A percentile compares a stretch with the other conserved stretches of the same genome.
These are phyloP conservation scores for Hylia prasina DNA, from an alignment of 2,113 vertebrate genomes.

Conservation along the genomic window DNA sequence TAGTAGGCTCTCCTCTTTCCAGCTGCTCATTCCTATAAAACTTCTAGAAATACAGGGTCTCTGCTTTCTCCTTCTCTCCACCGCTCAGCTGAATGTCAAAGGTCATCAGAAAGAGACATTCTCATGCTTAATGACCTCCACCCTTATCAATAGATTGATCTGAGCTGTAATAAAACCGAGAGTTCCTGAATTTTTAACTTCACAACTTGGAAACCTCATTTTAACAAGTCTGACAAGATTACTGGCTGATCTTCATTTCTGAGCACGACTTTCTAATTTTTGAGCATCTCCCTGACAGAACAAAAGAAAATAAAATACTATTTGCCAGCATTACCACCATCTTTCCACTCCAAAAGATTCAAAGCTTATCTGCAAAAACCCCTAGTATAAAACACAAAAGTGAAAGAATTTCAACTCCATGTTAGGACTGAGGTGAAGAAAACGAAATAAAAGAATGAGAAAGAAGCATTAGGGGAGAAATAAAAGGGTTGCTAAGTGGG, in stretches of 20 bases:
- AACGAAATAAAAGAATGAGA: background rate
- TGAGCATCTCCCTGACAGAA: background rate
- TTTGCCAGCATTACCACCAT: background rate
- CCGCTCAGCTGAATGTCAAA: background rate
- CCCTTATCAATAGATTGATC: background rate
- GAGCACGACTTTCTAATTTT: background rate
- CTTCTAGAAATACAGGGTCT: background rate
- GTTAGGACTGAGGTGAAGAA: background rate
- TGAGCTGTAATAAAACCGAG: background rate
- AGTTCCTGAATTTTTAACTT: background rate
- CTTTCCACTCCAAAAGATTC: background rate
- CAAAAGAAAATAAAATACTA: background rate
- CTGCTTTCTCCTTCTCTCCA: background rate
- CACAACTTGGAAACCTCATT: background rate
- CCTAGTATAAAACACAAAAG: rapidly evolving
- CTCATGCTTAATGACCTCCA: background rate
- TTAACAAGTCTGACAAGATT: background rate
- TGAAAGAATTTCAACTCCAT: background rate
- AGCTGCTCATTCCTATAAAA: background rate
- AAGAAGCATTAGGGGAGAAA: background rate
- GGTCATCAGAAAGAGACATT: background rate
- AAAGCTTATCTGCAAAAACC: background rate
- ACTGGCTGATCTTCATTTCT: background rate
- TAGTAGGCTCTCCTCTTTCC: background rate
- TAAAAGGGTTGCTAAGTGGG: background rate